Base-by-base conservation (phyloP, 1,140 invertebrate genomes). In the Nephotettix cincticeps region DNA sequence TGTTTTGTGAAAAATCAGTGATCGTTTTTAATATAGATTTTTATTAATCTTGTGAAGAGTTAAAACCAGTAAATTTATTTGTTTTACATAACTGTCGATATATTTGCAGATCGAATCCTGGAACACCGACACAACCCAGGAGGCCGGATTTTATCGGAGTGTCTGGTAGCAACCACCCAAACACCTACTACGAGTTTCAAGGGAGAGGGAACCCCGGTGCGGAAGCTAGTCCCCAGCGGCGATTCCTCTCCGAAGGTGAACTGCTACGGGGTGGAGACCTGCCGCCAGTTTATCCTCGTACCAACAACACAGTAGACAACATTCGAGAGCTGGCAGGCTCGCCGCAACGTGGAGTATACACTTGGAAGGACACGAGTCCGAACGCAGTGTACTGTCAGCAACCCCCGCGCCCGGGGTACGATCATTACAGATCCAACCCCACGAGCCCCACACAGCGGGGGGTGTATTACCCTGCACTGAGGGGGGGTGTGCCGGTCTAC, bases 211-310 rank as follows among this genome's bases (percentile, higher is more conserved):
- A 74, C 66, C 69, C 54, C 70, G 51, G 70, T 17, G 30, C 81
- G 80, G 58, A 83, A 27, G 85, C 84, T 61, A 91, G 89, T 79
- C 92, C 93, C 1, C 92, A 94, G 80, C 85, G 93, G 0, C 88
- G 93, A 63, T 94, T 95, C 80, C 86, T 94, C 29, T 93, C 91
- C 13, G 93, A 95, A 79, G 91, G 92, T 67, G 93, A 94, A 80
- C 82, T 94, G 71, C 86, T 93, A 61, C 86, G 91, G n/a, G 81
- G 81, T 36, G 84, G 83, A 21, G 84, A 84, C 56, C 56, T 74
- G 21, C 72, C 75, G 17, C 73, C 72, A n/a, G 79, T 80, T 6
- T 85, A 84, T 65, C 79, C 83, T 9, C 77, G 84, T 17, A 83
- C 83, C 1, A 85, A 84, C 72, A 85, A 85, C 71, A 85, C 84